These are phyloP conservation scores for Brachionus manjavacas DNA, from an alignment of 1,140 invertebrate genomes.

Conservation along the genomic window DNA sequence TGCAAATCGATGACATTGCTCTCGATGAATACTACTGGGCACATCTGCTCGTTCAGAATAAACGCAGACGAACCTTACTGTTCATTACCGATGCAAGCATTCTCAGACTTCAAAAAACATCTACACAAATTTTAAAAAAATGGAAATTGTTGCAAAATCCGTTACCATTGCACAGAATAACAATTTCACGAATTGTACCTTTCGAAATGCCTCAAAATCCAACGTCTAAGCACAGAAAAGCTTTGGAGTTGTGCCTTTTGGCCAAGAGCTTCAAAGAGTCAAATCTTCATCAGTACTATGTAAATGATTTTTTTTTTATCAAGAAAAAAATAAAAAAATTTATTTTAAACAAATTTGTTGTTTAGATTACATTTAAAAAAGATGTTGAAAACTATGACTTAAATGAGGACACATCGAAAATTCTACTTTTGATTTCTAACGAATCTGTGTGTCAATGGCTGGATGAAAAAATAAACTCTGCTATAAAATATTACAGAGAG, in stretches of 20 bases:
- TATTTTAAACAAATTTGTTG: background rate
- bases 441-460: background rate
- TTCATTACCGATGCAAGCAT: slow-evolving; percentile 21
- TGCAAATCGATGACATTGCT: slow-evolving; percentile 37
- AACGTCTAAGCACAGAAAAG: background rate
- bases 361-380: background rate
- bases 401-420: background rate
- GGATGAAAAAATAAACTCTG: background rate
- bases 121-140: slow-evolving; percentile 36
- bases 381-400: background rate
- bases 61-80: background rate
- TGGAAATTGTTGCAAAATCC: slow-evolving; percentile 2
- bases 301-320: background rate
- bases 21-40: slow-evolving; percentile 34
- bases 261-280: background rate
- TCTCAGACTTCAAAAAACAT: background rate
- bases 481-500: slow-evolving; percentile 22
- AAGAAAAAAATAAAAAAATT: background rate
- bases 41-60: background rate
- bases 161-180: slow-evolving; percentile 8
- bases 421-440: background rate
- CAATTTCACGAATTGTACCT: background rate
- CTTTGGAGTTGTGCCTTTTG: background rate
- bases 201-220: background rate
- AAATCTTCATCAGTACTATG: background rate